Conservation (phyloP, 2,888 invertebrate genomes). For the Andrena flavipes region DNA sequence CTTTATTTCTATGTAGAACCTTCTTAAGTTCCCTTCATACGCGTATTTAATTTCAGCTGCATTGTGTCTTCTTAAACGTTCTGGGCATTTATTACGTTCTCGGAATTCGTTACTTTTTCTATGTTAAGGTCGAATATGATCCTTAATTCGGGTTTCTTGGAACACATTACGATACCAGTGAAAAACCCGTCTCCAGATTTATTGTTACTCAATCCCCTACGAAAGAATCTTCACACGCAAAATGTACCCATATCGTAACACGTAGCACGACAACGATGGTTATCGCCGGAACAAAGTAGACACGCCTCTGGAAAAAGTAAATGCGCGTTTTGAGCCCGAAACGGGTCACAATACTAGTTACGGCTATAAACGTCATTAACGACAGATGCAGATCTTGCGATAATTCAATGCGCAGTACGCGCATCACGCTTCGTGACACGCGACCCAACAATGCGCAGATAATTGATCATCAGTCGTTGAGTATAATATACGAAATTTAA, state of each 20-base stretch:
- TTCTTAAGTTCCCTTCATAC: not conserved
- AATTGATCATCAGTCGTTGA: not conserved
- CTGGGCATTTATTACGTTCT: not conserved
- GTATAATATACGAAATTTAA: not conserved
- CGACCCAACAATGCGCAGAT: not conserved
- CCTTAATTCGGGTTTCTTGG: constrained; percentile 1
- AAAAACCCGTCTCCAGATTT: no score
- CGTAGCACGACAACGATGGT: not conserved
- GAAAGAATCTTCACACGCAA: not conserved
- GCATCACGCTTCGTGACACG: not conserved
- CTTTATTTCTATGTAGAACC: not conserved
- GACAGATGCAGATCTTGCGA: constrained; percentile 24
- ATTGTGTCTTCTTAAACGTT: not conserved
- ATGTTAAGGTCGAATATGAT: constrained; percentile 26
- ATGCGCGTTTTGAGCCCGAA: not conserved
- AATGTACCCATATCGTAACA: not conserved
- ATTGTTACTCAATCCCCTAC: not conserved
- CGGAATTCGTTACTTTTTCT: constrained; percentile 1
- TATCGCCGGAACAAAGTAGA: constrained; percentile 1
- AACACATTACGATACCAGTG: not conserved
- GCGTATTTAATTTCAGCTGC: not conserved
- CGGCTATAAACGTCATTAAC: constrained; percentile 38
- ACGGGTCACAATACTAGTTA: constrained; percentile 22
- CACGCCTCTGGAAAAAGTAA: not conserved
- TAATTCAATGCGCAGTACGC: constrained; percentile 17